Percentiles rank a stretch among this genome's conserved stretches.
phyloP scores from a whole-genome alignment of 2,113 vertebrate species.

The Callipepla squamata region DNA sequence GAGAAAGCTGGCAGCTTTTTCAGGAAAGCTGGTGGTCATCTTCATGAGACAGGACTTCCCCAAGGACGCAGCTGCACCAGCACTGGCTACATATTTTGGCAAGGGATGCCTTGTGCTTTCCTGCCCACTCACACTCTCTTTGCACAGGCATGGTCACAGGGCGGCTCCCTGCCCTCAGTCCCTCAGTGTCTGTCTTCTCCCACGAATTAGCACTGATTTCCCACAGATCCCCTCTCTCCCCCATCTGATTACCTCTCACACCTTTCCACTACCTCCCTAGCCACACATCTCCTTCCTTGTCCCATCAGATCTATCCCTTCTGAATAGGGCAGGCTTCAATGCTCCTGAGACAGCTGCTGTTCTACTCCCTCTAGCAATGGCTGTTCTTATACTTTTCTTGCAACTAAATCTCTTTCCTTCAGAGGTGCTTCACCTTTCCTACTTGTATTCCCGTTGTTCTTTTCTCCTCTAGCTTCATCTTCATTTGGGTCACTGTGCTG shows the following conservation, averaged over 20 bases:
- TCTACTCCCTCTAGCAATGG: not conserved
- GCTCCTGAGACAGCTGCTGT: not conserved
- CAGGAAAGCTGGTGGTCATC: not conserved
- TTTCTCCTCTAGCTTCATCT: not conserved
- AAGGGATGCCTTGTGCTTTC: not conserved
- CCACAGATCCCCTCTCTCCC: not conserved
- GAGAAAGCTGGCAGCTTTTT: not conserved
- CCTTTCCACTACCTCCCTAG: not conserved
- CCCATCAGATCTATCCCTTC: not conserved
- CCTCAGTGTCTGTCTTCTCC: not conserved
- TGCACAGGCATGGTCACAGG: not conserved
- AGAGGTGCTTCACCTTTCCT: not conserved
- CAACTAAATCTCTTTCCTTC: not conserved
- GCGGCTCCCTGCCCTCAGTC: not conserved
- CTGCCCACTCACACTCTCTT: rapidly evolving
- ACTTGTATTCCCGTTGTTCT: not conserved
- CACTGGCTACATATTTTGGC: rapidly evolving
- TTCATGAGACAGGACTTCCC: not conserved
- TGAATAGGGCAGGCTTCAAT: not conserved
- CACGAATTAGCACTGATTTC: not conserved
- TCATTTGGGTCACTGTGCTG: not conserved
- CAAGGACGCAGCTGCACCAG: rapidly evolving
- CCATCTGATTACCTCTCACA: not conserved
- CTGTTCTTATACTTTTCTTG: not conserved
- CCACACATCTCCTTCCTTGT: not conserved